Conservation (phyloP, 2,888 invertebrate genomes). For the Lithophane semibrunnea region DNA sequence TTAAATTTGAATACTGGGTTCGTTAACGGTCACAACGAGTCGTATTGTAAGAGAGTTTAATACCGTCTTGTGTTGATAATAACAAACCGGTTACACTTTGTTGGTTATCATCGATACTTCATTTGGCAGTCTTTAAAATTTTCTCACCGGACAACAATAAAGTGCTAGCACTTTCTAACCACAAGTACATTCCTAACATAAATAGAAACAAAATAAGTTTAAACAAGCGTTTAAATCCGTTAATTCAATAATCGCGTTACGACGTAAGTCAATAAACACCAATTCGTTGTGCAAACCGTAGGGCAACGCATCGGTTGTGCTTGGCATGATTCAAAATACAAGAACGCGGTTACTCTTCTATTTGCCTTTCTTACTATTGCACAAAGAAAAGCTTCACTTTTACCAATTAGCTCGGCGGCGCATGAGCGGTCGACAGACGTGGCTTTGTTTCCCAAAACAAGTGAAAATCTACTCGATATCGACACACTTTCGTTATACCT, state of each 20-base stretch:
- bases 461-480: constrained; percentile 83
- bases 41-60: constrained; percentile 54
- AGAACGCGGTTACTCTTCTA: constrained; percentile 78
- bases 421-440: constrained; percentile 78
- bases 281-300: constrained; percentile 72
- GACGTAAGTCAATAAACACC: constrained; percentile 54
- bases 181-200: constrained; percentile 62
- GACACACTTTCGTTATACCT: constrained; percentile 80
- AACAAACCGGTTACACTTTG: constrained; percentile 53
- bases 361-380: constrained; percentile 83
- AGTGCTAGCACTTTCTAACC: constrained; percentile 71
- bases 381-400: constrained; percentile 87
- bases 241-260: constrained; percentile 65
- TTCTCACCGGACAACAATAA: constrained; percentile 35
- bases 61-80: constrained; percentile 53
- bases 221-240: constrained; percentile 65
- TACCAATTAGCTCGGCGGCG: constrained; percentile 85
- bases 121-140: constrained; percentile 42
- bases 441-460: constrained; percentile 87
- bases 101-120: constrained; percentile 45
- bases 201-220: constrained; percentile 54
- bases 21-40: constrained; percentile 80
- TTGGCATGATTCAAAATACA: constrained; percentile 76
- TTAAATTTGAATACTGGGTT: constrained; percentile 84
- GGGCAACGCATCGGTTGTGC: constrained; percentile 44